Evolutionary conservation across 1,140 invertebrate genomes (phyloP), one percentile per base, ranked within the genome.

Genomic region (Zaprionus nigranus): DNA sequence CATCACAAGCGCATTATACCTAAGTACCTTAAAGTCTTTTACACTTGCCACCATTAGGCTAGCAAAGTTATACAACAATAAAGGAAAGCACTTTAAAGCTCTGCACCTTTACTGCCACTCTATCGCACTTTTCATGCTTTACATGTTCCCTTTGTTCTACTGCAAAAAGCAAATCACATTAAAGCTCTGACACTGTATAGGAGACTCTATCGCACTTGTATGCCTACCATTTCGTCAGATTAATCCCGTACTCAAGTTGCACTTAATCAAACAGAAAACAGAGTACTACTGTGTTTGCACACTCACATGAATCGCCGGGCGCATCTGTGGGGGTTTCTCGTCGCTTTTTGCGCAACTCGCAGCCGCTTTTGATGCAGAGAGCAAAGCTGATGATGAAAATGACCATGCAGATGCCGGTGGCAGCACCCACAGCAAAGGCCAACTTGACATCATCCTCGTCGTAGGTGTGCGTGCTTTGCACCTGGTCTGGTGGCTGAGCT

Each of bases 341-440:
- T n/a, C 61, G 84, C 43, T 82, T 82, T 26, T 74, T 86, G 6
- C 79, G 64, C 69, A 86, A 53, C 60, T 91, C 87, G 43, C 87
- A 90, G 63, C 82, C 82, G 53, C 88, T 90, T 58, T 91, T 90
- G 5, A 90, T 62, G 61, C 87, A 90, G 0, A 90, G 62, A 11
- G 82, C 87, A 61, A 82, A 90, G 56, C 82, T 83, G 5, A 90
- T 91, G 57, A 90, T 87, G 30, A 91, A 91, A 54, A 91, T 91
- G 61, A 90, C 83, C 78, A 91, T 81, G 58, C 87, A 87, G 49
- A 91, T 82, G 54, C 87, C 87, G 5, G 86, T 86, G 63, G 87
- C 82, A 3, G 79, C 82, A 3, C 87, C 87, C 28, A 91, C 81
- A 12, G 87, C 71, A 57, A 90, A 90, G 46, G 86, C 87, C 67